Percentiles rank a stretch among this genome's conserved stretches.
Evolutionary conservation across 2,888 invertebrate genomes (phyloP).

Genomic region (Dynastes maya): DNA sequence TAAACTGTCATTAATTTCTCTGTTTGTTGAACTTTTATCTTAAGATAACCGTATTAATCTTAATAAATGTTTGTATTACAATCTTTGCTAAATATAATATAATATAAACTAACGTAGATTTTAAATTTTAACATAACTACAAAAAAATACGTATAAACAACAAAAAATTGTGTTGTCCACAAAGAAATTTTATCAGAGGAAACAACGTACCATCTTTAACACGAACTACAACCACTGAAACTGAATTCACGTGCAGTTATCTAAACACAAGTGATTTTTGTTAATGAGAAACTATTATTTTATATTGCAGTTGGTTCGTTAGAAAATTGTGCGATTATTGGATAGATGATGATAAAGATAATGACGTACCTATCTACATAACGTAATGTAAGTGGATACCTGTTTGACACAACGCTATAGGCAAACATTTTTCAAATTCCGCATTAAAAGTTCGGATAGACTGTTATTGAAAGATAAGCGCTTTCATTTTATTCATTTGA

Average conservation of each 20-base stretch:
- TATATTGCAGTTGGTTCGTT: background rate
- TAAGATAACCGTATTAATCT: too few species aligned
- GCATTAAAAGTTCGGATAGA: background rate
- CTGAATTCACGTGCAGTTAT: background rate
- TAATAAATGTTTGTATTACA: too few species aligned
- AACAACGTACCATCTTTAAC: background rate
- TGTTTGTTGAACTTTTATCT: too few species aligned
- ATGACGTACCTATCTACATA: conserved; percentile 1
- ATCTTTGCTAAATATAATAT: too few species aligned
- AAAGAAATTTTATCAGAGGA: background rate
- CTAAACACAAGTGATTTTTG: conserved; percentile 25
- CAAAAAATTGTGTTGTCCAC: too few species aligned
- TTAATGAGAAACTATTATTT: conserved; percentile 28
- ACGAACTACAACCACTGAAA: background rate
- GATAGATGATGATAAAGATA: conserved; percentile 31
- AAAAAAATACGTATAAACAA: too few species aligned
- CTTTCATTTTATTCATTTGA: background rate
- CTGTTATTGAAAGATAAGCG: conserved; percentile 18
- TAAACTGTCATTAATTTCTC: too few species aligned
- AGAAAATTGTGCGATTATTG: conserved; percentile 22
- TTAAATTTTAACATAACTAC: too few species aligned
- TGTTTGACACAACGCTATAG: background rate
- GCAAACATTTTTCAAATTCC: background rate
- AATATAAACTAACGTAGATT: too few species aligned
- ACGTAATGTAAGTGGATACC: background rate